Conservation (phyloP, 2,113 vertebrate genomes). For the Columbina picui region DNA sequence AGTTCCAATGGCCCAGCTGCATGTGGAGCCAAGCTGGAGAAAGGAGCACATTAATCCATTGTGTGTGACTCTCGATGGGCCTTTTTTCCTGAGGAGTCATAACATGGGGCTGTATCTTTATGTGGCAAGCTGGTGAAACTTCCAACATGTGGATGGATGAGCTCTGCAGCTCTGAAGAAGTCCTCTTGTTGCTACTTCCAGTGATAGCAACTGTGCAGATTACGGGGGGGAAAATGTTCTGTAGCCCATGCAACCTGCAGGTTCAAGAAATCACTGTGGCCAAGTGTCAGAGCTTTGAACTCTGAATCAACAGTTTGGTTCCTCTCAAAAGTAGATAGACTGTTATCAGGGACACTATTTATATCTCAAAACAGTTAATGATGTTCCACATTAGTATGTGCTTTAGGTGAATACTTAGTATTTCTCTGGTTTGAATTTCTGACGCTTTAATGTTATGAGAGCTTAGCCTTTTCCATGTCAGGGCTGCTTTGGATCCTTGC, state of each 20-base stretch:
- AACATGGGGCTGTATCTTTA: fast-evolving
- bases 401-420: neutral
- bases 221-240: neutral
- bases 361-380: neutral
- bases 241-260: neutral
- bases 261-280: neutral
- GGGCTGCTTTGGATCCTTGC: neutral
- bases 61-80: neutral
- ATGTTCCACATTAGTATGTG: neutral
- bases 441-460: neutral
- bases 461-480: neutral
- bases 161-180: neutral
- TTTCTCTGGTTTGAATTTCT: neutral
- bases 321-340: neutral
- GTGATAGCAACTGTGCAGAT: neutral
- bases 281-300: neutral
- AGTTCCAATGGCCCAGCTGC: neutral
- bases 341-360: neutral
- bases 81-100: neutral
- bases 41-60: neutral
- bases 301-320: neutral
- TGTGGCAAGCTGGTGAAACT: neutral
- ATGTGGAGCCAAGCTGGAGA: neutral
- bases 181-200: neutral
- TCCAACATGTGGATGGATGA: neutral